Evolutionary conservation across 53 echinoderm and acorn worm species (phyloP), one percentile per base, ranked within the genome.

Genomic region (Crossaster papposus): DNA sequence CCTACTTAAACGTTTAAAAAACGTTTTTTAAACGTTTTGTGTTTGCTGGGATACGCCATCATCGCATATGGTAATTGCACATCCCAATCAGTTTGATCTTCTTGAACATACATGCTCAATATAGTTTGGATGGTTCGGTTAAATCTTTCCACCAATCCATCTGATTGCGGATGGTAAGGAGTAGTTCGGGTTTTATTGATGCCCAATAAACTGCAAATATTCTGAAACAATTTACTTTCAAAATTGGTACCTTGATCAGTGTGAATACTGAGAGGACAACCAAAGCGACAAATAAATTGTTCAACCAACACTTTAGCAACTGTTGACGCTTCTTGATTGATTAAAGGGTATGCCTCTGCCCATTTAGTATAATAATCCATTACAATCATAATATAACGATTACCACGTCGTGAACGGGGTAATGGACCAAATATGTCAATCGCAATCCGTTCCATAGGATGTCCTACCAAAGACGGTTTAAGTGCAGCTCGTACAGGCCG

Each of bases 181-280:
- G 90, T 91, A 3, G 84, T 90, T 22, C 85, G 23, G 9, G 85
- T 91, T 64, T 91, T 91, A 30, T 87, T 79, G 2, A 87, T 86
- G 4, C 91, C 91, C 10, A 91, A 58, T 18, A 91, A 28, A 18
- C 38, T 52, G 58, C 91, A 91, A 7, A 91, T 30, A 28, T 29
- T 44, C 28, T 74, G 36, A n/a, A 92, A 82, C 1, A 92, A 34
- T 2, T 36, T 22, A 51, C 81, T 81, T 64, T 92, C 77, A 36
- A 92, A 89, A 51, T 92, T 89, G 11, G 83, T 70, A 3, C 92
- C 92, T 68, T 92, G 92, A 36, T 92, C 92, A 58, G 92, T 81
- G 44, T 89, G 92, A 5, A 92, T 17, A 63, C 74, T 72, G 30
- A 77, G 32, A 17, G 91, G 91, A 32, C 86, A 80, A 38, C 91